A percentile compares a stretch with the other conserved stretches of the same genome.
phyloP scores from a whole-genome alignment of 2,888 invertebrate genomes.

The Idaea dimidiata region DNA sequence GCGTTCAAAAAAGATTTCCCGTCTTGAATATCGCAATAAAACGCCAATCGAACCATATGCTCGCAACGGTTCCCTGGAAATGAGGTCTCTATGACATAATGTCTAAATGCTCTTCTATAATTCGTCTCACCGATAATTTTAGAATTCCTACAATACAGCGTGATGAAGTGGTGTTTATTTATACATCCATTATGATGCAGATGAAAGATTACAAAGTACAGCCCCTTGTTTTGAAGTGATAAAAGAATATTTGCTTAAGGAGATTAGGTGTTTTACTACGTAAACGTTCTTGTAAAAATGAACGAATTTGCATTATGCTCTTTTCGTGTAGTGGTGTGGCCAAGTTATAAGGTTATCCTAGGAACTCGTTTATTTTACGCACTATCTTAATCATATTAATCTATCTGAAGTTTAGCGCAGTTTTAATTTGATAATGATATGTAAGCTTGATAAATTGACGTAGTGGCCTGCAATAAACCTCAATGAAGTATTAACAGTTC shows the following conservation, averaged over 20 bases:
- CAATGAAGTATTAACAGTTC: neutral
- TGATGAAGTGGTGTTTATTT: constrained; percentile 38
- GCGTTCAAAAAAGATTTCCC: neutral
- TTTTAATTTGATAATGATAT: neutral
- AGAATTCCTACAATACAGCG: constrained; percentile 32
- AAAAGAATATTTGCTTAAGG: neutral
- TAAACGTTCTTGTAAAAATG: neutral
- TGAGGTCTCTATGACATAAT: constrained; percentile 6
- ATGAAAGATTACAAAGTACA: constrained; percentile 3
- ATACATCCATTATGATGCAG: constrained; percentile 22
- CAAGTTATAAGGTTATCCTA: too few species aligned
- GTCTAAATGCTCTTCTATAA: constrained; percentile 21
- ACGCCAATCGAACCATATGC: neutral
- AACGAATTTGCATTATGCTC: too few species aligned
- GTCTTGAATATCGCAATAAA: neutral
- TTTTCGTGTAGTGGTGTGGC: too few species aligned
- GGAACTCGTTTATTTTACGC: too few species aligned
- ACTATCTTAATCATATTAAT: too few species aligned
- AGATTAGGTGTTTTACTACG: constrained; percentile 1
- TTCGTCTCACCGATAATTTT: constrained; percentile 39
- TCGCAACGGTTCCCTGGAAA: neutral
- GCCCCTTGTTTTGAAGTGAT: neutral
- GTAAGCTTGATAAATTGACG: neutral
- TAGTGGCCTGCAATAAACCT: neutral
- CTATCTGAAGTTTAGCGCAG: neutral